phyloP scores from a whole-genome alignment of 2,888 invertebrate species.

The Eupithecia inturbata region DNA sequence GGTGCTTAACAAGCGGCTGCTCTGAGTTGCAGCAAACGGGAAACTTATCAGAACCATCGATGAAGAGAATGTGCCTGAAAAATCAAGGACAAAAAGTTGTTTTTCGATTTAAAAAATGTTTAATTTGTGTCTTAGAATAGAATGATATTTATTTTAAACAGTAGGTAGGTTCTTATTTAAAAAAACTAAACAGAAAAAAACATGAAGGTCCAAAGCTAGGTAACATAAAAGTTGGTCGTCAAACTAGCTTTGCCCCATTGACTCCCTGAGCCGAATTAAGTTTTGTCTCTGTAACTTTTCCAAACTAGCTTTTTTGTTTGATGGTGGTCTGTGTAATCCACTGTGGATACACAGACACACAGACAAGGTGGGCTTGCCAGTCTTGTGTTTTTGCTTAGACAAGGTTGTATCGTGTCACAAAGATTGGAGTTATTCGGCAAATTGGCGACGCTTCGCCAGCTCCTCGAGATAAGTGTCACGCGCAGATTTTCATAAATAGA shows the following conservation, averaged over 20 bases:
- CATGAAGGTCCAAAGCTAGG: background rate
- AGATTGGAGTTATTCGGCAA: slow-evolving; percentile 29
- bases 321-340: background rate
- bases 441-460: slow-evolving; percentile 30
- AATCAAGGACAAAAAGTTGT: background rate
- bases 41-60: background rate
- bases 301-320: background rate
- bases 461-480: slow-evolving; percentile 37
- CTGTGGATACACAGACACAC: too few relatives aligned
- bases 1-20: background rate
- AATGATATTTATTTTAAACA: too few relatives aligned
- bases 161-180: too few relatives aligned
- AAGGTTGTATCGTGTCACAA: slow-evolving; percentile 24
- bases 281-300: background rate
- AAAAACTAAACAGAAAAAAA: too few relatives aligned
- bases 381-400: background rate
- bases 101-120: too few relatives aligned
- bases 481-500: slow-evolving; percentile 39
- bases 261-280: background rate
- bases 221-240: background rate
- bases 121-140: background rate
- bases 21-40: background rate
- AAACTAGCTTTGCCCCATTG: background rate
- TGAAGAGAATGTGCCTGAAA: background rate
- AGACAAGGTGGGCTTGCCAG: too few relatives aligned